Evolutionary conservation across 1,140 invertebrate species (phyloP).

Genomic region (Periplaneta americana): DNA sequence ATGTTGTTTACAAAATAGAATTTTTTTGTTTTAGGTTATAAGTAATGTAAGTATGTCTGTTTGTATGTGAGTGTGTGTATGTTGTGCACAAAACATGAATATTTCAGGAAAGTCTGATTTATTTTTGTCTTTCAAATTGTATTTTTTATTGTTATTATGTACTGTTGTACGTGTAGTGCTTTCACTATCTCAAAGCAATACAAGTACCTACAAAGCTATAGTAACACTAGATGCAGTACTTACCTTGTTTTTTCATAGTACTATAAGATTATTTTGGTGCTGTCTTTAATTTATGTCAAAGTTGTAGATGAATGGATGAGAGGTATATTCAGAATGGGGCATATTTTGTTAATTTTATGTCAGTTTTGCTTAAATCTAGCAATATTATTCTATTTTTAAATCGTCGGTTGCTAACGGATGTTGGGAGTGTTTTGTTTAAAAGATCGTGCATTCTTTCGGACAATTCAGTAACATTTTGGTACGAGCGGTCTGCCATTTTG

Average conservation of each 20-base stretch:
- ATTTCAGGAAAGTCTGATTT: slow-evolving; percentile 2
- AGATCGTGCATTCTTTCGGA: too few relatives aligned
- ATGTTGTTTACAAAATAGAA: slow-evolving; percentile 1
- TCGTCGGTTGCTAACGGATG: not conserved
- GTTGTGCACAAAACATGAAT: slow-evolving; percentile 10
- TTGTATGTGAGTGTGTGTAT: slow-evolving; percentile 4
- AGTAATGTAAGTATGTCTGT: slow-evolving; percentile 3
- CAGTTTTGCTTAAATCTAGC: not conserved
- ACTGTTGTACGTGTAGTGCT: not conserved
- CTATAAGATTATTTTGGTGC: slow-evolving; percentile 5
- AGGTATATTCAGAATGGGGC: not conserved
- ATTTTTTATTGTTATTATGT: slow-evolving; percentile 2
- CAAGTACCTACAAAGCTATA: not conserved
- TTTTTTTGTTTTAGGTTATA: not conserved
- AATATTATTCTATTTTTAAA: not conserved
- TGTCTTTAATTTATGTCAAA: not conserved
- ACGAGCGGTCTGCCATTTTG: not conserved
- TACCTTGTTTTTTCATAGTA: not conserved
- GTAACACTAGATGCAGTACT: not conserved
- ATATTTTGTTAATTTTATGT: slow-evolving; percentile 2
- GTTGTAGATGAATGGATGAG: slow-evolving; percentile 6
- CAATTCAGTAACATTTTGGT: not conserved
- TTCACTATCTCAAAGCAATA: not conserved
- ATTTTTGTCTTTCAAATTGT: slow-evolving; percentile 4
- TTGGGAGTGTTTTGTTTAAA: slow-evolving; percentile 6